These are phyloP conservation scores for Alectura lathami DNA, from an alignment of 2,113 vertebrate species.

Conservation along the genomic window DNA sequence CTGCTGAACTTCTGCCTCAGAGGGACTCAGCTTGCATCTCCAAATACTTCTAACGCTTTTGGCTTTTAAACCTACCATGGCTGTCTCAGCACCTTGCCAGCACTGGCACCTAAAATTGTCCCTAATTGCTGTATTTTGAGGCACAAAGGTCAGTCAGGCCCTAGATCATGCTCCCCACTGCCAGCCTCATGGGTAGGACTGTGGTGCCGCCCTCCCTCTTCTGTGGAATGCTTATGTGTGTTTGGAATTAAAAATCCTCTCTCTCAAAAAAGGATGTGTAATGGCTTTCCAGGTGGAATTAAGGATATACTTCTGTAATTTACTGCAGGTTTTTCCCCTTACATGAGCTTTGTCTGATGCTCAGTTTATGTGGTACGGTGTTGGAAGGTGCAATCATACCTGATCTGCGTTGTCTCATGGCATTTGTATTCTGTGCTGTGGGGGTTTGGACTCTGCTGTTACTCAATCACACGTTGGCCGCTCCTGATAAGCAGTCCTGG, in stretches of 20 bases:
- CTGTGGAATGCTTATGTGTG: not conserved
- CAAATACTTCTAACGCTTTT: not conserved
- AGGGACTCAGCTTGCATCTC: not conserved
- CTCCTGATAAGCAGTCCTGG: slow-evolving; percentile 12
- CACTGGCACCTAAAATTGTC: not conserved
- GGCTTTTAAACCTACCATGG: not conserved
- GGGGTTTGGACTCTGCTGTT: not conserved
- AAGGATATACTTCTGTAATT: not conserved
- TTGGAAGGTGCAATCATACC: not conserved
- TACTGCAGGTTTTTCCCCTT: not conserved
- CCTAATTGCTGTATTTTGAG: not conserved
- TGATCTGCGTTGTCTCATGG: not conserved
- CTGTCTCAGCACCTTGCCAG: not conserved
- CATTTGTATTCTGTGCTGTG: not conserved
- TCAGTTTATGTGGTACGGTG: not conserved
- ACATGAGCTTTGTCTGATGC: not conserved
- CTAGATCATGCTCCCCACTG: not conserved
- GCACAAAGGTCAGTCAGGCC: not conserved
- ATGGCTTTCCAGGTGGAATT: not conserved
- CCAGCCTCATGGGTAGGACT: not conserved
- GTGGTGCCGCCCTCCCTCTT: not conserved
- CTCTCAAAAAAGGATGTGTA: no score
- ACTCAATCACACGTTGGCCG: not conserved
- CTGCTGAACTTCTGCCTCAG: not conserved
- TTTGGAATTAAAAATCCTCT: not conserved